phyloP scores from a whole-genome alignment of 2,797 vertebrate species.

The Malurus splendens region DNA sequence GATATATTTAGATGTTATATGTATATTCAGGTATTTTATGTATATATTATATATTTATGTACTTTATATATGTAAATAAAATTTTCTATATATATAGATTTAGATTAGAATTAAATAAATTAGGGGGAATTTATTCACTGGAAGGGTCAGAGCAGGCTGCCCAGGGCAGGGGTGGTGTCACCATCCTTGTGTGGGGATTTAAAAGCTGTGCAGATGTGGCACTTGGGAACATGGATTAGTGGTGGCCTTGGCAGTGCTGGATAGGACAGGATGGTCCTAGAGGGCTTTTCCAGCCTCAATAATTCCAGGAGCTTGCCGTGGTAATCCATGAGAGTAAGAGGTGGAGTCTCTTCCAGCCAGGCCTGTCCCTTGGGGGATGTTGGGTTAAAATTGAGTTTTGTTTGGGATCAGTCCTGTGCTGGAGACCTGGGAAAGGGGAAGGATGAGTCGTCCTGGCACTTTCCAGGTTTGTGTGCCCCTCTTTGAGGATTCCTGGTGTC shows the following conservation, averaged over 20 bases:
- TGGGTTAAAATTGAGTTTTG: too few species aligned
- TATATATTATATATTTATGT: too few species aligned
- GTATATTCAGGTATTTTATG: too few species aligned
- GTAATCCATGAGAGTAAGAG: too few species aligned
- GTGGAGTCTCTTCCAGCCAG: neutral
- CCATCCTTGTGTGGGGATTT: neutral
- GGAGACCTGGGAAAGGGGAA: neutral
- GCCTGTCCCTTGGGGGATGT: too few species aligned
- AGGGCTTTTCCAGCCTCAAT: neutral
- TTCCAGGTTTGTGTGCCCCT: fast-evolving
- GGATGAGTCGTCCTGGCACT: fast-evolving
- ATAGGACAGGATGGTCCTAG: too few species aligned
- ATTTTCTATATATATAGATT: too few species aligned
- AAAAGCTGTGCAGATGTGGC: neutral
- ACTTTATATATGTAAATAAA: too few species aligned
- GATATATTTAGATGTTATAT: too few species aligned
- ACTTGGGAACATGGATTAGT: fast-evolving
- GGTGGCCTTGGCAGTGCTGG: neutral
- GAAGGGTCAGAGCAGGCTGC: neutral
- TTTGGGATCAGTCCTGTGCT: neutral
- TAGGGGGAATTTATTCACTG: neutral
- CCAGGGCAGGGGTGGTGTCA: neutral
- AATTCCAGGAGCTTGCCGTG: neutral
- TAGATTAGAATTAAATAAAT: too few species aligned
- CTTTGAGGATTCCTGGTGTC: neutral